Base-by-base conservation (phyloP, 2,113 vertebrate genomes). In the Perca schrenkii region DNA sequence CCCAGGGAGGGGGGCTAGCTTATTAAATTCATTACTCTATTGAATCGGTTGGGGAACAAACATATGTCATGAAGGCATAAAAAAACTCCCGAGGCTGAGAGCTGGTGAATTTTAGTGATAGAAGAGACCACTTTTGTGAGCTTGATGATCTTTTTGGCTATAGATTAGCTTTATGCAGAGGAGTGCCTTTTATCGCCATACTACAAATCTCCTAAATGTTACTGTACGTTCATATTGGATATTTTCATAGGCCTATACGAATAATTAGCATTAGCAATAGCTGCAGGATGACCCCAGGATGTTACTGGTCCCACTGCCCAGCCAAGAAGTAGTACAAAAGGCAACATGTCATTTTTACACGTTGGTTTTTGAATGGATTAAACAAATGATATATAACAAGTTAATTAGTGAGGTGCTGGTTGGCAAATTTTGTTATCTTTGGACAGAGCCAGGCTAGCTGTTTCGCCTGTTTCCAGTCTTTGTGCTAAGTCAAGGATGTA, bases 21-120 rank as follows among this genome's bases (percentile, higher is more conserved):
- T 89, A 84, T 87, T 91, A 73, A 89, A 89, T 86, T 84, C 60
- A 82, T 87, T 28, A 65, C 28, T 75, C 65, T 76, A 49, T 57
- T 74, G 61, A 89, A 85, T 76, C 46, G n/a, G 43, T 36, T 14
- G 8, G 52, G 40, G 0, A 74, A 74, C 61, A 81, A 86, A 83
- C 58, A 87, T 58, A 60, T 46, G 60, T 76, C 87, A 81, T 84
- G 67, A 82, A 76, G 78, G 50, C 36, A 56, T 3, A 36, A 76
- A 85, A 67, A 67, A 50, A 4, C 54, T 53, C 77, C 2, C 19
- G 6, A 19, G 64, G 22, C 63, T 4, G 46, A 74, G 47, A 82
- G 70, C n/a, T n/a, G 8, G 76, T 70, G 15, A 6, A 50, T 49
- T 78, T 62, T 2, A 74, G 60, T 53, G 31, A 21, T 47, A 52